A percentile compares a stretch with the other conserved stretches of the same genome.
Conservation (phyloP, 2,113 vertebrate species). For the Pelecanoides urinatrix region DNA sequence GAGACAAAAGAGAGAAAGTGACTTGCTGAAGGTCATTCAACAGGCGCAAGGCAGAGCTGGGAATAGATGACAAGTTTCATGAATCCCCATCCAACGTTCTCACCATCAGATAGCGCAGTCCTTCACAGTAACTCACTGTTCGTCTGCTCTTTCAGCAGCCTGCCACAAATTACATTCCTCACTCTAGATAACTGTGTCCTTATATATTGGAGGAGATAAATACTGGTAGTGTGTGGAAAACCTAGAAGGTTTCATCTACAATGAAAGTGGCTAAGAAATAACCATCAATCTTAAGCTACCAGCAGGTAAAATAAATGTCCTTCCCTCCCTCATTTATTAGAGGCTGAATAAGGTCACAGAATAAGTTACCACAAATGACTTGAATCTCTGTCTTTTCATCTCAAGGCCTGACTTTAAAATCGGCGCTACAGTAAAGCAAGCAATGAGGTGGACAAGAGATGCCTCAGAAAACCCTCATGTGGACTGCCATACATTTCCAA, state of each 20-base stretch:
- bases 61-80: background rate
- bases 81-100: background rate
- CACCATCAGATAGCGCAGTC: background rate
- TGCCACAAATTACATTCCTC: background rate
- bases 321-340: background rate
- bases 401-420: background rate
- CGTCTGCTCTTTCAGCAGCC: background rate
- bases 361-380: background rate
- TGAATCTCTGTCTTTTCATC: background rate
- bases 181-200: background rate
- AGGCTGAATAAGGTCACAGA: background rate
- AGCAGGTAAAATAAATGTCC: background rate
- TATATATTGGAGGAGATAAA: background rate
- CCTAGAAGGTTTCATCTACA: background rate
- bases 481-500: background rate
- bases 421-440: background rate
- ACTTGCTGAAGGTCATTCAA: conserved; percentile 41
- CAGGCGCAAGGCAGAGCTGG: background rate
- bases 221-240: background rate
- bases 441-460: background rate
- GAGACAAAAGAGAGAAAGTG: conserved; percentile 29
- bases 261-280: background rate
- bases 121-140: conserved; percentile 43
- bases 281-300: background rate
- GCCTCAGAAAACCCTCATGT: background rate